Conservation (phyloP, 2,888 invertebrate genomes). For the Chorisops tibialis region DNA sequence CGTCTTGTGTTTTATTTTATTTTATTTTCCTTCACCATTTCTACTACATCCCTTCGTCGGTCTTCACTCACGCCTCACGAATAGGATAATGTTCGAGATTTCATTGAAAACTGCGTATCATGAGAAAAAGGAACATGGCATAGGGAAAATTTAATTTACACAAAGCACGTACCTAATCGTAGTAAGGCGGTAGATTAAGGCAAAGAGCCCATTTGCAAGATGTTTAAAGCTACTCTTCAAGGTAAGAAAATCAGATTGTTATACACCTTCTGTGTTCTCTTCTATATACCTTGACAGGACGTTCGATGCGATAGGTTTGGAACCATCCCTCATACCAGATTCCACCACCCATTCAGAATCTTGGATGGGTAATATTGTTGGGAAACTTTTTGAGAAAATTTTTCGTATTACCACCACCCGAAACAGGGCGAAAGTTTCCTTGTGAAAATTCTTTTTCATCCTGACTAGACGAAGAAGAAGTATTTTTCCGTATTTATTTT, state of each 20-base stretch:
- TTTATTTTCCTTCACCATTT: neutral
- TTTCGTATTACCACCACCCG: too few species aligned
- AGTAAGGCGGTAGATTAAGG: slow-evolving; percentile 20
- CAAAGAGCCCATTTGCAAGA: slow-evolving; percentile 16
- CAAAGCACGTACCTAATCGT: slow-evolving; percentile 25
- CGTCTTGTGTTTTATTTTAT: neutral
- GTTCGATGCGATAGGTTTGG: too few species aligned
- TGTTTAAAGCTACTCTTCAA: slow-evolving; percentile 7
- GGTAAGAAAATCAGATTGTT: too few species aligned
- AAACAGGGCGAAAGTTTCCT: too few species aligned
- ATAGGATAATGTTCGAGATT: slow-evolving; percentile 1
- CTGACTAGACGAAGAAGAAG: too few species aligned
- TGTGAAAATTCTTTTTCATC: too few species aligned
- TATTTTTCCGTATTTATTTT: neutral
- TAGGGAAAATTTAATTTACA: slow-evolving; percentile 20
- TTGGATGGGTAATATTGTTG: too few species aligned
- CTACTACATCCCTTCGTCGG: neutral
- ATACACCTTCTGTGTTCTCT: too few species aligned
- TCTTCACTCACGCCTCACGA: neutral
- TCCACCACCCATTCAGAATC: too few species aligned
- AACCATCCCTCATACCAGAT: too few species aligned
- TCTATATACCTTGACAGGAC: too few species aligned
- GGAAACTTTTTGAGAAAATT: too few species aligned
- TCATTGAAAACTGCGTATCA: slow-evolving; percentile 4
- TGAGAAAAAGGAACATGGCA: neutral